Evolutionary conservation across 1,140 invertebrate genomes (phyloP).

Genomic region (Diorhabda carinulata): DNA sequence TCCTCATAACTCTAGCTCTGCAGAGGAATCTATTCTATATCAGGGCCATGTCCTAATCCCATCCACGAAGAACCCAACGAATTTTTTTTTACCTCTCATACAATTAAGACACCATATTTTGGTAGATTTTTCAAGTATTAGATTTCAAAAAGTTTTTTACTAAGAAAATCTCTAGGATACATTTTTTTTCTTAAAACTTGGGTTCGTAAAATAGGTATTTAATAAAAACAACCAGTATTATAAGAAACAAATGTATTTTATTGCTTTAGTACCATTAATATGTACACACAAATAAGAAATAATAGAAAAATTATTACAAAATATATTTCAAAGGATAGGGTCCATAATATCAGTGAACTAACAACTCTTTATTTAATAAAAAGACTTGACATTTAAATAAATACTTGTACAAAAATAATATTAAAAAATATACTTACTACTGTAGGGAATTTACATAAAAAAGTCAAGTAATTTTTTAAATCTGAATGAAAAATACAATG

Average conservation of each 20-base stretch:
- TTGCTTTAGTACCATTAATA: slow-evolving; percentile 38
- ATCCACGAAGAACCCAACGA: too few relatives aligned
- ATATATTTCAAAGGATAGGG: slow-evolving; percentile 28
- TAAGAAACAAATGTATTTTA: slow-evolving; percentile 33
- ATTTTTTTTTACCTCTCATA: too few relatives aligned
- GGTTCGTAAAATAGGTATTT: too few relatives aligned
- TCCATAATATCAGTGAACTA: slow-evolving; percentile 26
- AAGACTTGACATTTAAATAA: slow-evolving; percentile 24
- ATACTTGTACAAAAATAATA: slow-evolving; percentile 26
- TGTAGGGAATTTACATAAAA: slow-evolving; percentile 4
- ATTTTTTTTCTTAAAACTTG: too few relatives aligned
- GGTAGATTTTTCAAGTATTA: too few relatives aligned
- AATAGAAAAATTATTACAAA: slow-evolving; percentile 35
- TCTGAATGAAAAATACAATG: too few relatives aligned
- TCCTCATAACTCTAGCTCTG: too few relatives aligned
- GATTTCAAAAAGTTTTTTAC: too few relatives aligned
- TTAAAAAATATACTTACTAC: slow-evolving; percentile 15
- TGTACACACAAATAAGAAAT: slow-evolving; percentile 37
- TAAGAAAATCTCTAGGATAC: too few relatives aligned
- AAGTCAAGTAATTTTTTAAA: background rate
- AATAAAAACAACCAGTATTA: slow-evolving; percentile 12
- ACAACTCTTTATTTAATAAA: slow-evolving; percentile 17
- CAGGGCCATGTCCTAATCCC: too few relatives aligned
- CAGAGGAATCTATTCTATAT: too few relatives aligned
- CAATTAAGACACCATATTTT: too few relatives aligned